These are phyloP conservation scores for Lepidochrysops patricia DNA, from an alignment of 2,888 invertebrate species.

Conservation along the genomic window DNA sequence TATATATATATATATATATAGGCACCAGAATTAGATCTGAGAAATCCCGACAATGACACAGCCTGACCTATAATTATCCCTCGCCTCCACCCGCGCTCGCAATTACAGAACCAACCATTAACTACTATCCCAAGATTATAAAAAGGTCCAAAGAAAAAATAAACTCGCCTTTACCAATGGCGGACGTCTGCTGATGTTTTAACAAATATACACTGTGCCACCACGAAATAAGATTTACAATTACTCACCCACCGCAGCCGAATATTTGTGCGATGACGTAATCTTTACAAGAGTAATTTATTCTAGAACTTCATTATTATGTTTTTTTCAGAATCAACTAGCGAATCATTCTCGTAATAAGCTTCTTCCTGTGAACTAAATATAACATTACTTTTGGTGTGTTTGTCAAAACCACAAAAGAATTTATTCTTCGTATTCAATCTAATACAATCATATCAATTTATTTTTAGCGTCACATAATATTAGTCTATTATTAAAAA, in stretches of 20 bases:
- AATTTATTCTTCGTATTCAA: not conserved
- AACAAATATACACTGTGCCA: constrained; percentile 33
- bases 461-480: too few relatives aligned
- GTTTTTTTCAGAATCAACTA: constrained; percentile 6
- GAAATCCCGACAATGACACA: constrained; percentile 67
- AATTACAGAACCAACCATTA: constrained; percentile 65
- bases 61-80: constrained; percentile 64
- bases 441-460: too few relatives aligned
- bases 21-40: constrained; percentile 45
- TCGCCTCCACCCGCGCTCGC: constrained; percentile 39
- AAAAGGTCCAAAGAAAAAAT: constrained; percentile 55
- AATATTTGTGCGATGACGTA: constrained; percentile 24
- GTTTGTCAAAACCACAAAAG: not conserved
- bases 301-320: constrained; percentile 26
- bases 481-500: too few relatives aligned
- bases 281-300: constrained; percentile 24
- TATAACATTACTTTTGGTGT: not conserved
- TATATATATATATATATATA: too few relatives aligned
- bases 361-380: constrained; percentile 3
- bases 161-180: constrained; percentile 50
- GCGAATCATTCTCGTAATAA: not conserved
- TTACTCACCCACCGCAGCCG: not conserved
- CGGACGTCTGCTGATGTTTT: constrained; percentile 25
- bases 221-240: constrained; percentile 4
- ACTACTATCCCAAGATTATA: constrained; percentile 61